Conservation (phyloP, 2,888 invertebrate species). For the Aproaerema taeniolella region DNA sequence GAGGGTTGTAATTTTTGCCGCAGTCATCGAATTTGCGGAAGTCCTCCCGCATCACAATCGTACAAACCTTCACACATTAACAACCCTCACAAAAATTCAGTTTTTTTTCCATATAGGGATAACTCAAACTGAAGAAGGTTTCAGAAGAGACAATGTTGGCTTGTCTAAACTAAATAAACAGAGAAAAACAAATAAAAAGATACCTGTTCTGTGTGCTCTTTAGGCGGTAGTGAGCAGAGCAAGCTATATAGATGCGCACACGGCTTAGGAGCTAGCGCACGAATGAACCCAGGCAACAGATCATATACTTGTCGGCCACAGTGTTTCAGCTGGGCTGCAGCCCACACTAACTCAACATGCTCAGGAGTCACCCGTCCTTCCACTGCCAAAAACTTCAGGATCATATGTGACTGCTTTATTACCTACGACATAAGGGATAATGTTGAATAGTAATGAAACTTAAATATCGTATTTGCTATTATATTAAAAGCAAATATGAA, state of each 20-base stretch:
- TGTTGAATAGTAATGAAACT: no score
- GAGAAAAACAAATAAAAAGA: slow-evolving; percentile 2
- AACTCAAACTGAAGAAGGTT: no score
- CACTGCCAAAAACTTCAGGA: slow-evolving; percentile 94
- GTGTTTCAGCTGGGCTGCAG: slow-evolving; percentile 95
- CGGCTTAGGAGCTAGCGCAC: slow-evolving; percentile 91
- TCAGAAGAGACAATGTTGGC: no score
- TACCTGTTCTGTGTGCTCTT: slow-evolving; percentile 94
- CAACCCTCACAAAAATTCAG: no score
- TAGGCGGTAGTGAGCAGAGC: slow-evolving; percentile 91
- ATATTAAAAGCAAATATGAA: no score
- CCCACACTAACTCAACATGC: slow-evolving; percentile 95
- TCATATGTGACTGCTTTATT: slow-evolving; percentile 96
- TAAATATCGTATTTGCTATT: no score
- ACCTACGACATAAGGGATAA: no score
- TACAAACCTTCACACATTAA: no score
- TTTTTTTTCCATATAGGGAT: no score
- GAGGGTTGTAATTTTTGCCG: no score
- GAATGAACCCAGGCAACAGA: slow-evolving; percentile 91
- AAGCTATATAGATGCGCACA: slow-evolving; percentile 92
- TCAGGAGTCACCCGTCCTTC: slow-evolving; percentile 93
- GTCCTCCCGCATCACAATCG: no score
- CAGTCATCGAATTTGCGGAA: no score
- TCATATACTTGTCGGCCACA: slow-evolving; percentile 96
- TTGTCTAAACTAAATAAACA: background rate